Evolutionary conservation across 2,113 vertebrate species (phyloP).

Genomic region (Empidonax alnorum): DNA sequence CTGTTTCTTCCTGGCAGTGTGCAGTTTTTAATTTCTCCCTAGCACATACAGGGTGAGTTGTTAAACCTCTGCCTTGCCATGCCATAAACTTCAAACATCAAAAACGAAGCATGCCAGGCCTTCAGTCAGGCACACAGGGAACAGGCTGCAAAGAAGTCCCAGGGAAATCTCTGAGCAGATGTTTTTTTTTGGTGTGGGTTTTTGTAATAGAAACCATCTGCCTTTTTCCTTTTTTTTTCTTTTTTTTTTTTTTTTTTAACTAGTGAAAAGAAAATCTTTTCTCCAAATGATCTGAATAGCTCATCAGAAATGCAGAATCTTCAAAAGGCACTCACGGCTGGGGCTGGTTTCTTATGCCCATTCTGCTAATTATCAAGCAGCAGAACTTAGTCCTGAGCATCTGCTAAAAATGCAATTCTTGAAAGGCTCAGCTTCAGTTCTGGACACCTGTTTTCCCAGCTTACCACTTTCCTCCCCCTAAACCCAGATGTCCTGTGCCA

Average conservation of each 20-base stretch:
- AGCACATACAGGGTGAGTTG: neutral
- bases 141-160: neutral
- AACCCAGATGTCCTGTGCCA: neutral
- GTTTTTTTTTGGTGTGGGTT: neutral
- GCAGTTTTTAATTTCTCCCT: neutral
- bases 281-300: neutral
- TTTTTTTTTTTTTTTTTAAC: neutral
- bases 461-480: neutral
- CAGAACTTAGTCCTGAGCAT: neutral
- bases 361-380: neutral
- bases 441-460: slow-evolving; percentile 41
- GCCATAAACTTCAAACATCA: slow-evolving; percentile 4
- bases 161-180: slow-evolving; percentile 2
- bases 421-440: neutral
- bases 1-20: neutral
- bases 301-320: slow-evolving; percentile 27
- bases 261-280: neutral
- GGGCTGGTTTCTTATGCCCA: neutral
- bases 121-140: neutral
- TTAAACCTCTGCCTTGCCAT: neutral
- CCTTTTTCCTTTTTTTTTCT: neutral
- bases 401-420: neutral
- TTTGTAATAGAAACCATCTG: slow-evolving; percentile 27
- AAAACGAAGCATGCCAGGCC: neutral
- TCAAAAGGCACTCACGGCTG: fast-evolving